Conservation (phyloP, 1,140 invertebrate genomes). For the Scaptomyza pallida region DNA sequence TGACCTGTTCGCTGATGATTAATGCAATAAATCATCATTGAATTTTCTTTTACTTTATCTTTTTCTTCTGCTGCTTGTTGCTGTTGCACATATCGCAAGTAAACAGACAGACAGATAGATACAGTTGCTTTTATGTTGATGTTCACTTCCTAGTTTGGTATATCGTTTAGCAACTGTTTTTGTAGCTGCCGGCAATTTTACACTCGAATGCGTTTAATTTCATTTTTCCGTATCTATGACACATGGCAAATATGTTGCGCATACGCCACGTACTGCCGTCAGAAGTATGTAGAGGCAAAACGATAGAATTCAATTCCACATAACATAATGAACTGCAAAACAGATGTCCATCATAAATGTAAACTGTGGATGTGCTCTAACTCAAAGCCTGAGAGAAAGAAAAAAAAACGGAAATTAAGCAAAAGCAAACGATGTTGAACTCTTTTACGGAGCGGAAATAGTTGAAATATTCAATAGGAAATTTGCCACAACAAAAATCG, state of each 20-base stretch:
- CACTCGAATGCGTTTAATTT: slow-evolving; percentile 69
- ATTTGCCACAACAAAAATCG: slow-evolving; percentile 39
- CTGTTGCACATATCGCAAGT: neutral
- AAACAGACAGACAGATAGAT: slow-evolving; percentile 1
- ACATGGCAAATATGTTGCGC: slow-evolving; percentile 70
- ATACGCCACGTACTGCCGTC: slow-evolving; percentile 53
- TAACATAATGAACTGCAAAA: slow-evolving; percentile 77
- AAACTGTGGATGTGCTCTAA: neutral
- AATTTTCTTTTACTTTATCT: too few relatives aligned
- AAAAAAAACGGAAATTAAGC: slow-evolving; percentile 73
- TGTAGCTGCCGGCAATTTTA: slow-evolving; percentile 57
- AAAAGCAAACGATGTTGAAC: slow-evolving; percentile 37
- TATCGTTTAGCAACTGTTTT: slow-evolving; percentile 35
- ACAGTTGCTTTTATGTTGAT: slow-evolving; percentile 15
- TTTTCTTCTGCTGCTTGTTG: neutral
- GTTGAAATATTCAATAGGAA: slow-evolving; percentile 59
- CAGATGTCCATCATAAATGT: slow-evolving; percentile 62
- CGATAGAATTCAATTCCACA: slow-evolving; percentile 66
- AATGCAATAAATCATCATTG: slow-evolving; percentile 3
- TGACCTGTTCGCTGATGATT: neutral
- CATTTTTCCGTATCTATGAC: slow-evolving; percentile 60
- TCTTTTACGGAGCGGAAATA: slow-evolving; percentile 52
- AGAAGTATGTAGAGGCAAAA: slow-evolving; percentile 31
- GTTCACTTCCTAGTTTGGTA: slow-evolving; percentile 13
- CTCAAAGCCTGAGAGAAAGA: slow-evolving; percentile 6